Evolutionary conservation across 2,113 vertebrate genomes (phyloP), one percentile per base, ranked within the genome.

Genomic region (Variabilichromis moorii): DNA sequence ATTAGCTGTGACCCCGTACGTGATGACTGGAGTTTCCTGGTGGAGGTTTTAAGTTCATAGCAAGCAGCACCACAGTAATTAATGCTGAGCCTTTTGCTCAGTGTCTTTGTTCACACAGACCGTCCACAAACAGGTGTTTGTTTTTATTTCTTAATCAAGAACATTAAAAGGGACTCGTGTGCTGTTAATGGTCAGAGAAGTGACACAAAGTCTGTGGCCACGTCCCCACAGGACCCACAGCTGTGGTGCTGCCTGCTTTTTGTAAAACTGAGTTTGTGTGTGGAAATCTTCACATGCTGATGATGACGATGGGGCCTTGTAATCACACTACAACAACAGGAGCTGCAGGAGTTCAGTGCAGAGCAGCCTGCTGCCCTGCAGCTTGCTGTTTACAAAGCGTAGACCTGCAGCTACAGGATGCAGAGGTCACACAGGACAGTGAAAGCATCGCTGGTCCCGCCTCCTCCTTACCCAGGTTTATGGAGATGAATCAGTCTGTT

Each of bases 221-320:
- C 9, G 42, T 1, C 71, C 24, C 14, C 24, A 45, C 68, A 28
- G 14, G 14, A 17, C 40, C 16, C 68, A 7, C 24, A 76, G 24
- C 24, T 47, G 14, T 76, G 40, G 37, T 45, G 68, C 35, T 68
- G 11, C n/a, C 8, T 66, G 61, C 35, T 76, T 8, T 73, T 47
- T 7, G 1, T 73, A 16, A 24, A 4, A 26, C 37, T 45, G 13
- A 73, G 1, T 17, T 68, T 45, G 40, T 45, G 0, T 45, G 40
- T 76, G 68, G 40, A 73, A 73, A 71, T 16, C 21, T 71, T 45
- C 21, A 71, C 8, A 16, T 42, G n/a, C 66, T 24, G 35, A 26
- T 24, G 37, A 45, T 9, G n/a, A 73, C 21, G 37, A 16, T 3
- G 66, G 37, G 21, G 13, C 21, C 14, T 17, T 0, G 21, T 47